These are phyloP conservation scores for Siniperca obscura DNA, from an alignment of 2,797 vertebrate species.

Conservation along the genomic window DNA sequence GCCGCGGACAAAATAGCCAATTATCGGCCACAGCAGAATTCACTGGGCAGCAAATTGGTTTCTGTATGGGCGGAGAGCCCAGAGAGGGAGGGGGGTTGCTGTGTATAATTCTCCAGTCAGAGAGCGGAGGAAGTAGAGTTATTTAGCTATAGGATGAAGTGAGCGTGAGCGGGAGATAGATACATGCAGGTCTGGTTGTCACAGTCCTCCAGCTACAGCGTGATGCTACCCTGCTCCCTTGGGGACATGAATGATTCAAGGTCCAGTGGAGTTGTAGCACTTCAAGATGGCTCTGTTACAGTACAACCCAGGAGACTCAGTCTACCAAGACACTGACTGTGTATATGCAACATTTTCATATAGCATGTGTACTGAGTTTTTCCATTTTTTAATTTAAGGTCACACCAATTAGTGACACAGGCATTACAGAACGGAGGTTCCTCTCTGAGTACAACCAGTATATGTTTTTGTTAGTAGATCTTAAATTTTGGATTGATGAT, in stretches of 20 bases:
- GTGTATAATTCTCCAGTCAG: constrained; percentile 46
- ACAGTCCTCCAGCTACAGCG: constrained; percentile 22
- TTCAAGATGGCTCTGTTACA: constrained; percentile 48
- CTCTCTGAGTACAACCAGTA: not conserved
- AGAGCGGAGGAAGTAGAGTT: constrained; percentile 33
- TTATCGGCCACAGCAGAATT: constrained; percentile 79
- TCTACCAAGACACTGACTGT: constrained; percentile 1
- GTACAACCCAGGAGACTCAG: constrained; percentile 2
- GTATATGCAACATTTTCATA: not conserved
- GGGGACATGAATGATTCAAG: constrained; percentile 34
- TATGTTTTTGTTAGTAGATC: not conserved
- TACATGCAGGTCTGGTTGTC: constrained; percentile 43
- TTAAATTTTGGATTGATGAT: not conserved
- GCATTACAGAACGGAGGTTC: not conserved
- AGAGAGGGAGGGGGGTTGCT: constrained; percentile 30
- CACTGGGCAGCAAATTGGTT: constrained; percentile 83
- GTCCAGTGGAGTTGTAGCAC: constrained; percentile 41
- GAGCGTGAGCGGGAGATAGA: constrained; percentile 29
- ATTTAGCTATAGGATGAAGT: constrained; percentile 40
- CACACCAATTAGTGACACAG: not conserved
- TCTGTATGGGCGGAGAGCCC: constrained; percentile 68
- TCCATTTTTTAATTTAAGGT: not conserved
- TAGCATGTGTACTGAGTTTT: not conserved
- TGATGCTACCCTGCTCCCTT: constrained; percentile 30
- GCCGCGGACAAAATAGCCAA: constrained; percentile 83